Base-by-base conservation (phyloP, 2,113 vertebrate genomes). In the Nothoprocta perdicaria region DNA sequence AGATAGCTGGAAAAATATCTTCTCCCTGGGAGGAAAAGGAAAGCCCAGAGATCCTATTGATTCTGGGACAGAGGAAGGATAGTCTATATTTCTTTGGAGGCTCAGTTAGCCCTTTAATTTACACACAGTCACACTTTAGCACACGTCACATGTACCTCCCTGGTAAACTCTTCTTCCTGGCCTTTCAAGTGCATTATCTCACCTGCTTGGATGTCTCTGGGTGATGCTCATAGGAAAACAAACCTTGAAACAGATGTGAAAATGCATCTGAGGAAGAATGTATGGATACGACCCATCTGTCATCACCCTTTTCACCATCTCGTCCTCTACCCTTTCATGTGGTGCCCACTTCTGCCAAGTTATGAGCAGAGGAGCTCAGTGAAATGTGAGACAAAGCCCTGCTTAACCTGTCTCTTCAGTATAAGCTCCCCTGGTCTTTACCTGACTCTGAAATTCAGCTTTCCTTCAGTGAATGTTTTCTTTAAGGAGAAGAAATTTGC, bases 231-330 rank as follows among this genome's bases (percentile, higher is more conserved):
- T 7, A 89, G 75, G 81, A 82, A 87, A 94, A 79, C 50, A 80
- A 45, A 17, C 14, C 13, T 62, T 80, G 50, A 95, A 91, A 87
- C 86, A 95, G 95, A 94, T 93, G 92, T 89, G 84, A 93, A 94
- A 89, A 91, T 14, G 79, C 79, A 92, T 90, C 63, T 35, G 35
- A 60, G 57, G 41, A 68, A 52, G 75, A 93, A 93, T 67, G 38
- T 80, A 87, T 33, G 60, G 66, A 81, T 89, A 41, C 24, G 74
- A 80, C 80, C 35, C 29, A 73, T 92, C 91, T 93, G 86, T 94
- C 86, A 93, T 90, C 94, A 79, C 55, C 41, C 81, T 24, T 93
- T 93, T 92, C 79, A 92, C 75, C 81, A 52, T 77, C 78, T 87
- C 78, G 13, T 61, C 79, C 87, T 67, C 18, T 80, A 43, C 33